Evolutionary conservation across 2,888 invertebrate genomes (phyloP), one percentile per base, ranked within the genome.

Genomic region (Ditula angustiorana): DNA sequence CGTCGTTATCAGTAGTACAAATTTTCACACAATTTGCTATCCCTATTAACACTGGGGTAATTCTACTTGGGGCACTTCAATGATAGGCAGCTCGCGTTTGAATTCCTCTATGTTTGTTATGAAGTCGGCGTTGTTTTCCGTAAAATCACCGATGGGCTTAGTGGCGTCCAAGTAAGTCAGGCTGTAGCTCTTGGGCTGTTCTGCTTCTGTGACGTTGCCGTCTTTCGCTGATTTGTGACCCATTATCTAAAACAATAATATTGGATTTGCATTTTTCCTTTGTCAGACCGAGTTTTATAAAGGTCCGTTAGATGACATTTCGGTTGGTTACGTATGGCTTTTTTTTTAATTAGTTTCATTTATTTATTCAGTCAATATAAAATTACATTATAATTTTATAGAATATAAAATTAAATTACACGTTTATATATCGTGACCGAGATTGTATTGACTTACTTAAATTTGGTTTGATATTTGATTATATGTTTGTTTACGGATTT

Each of bases 51-150:
- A 90, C 24, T 85, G 82, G 2, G 78, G 75, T 13, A 89, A 67
- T 16, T 82, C 71, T 0, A 87, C 74, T 59, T 77, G 81, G 1
- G 83, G 80, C 7, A 86, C 80, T 0, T 72, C 35, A 7, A 88
- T 77, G 5, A 85, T 60, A 0, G 87, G 83, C 13, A 90, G 70
- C 0, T 71, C 64, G 1, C 23, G 67, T 49, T 81, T 86, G 70
- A 92, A 92, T 0, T 64, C 52, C 0, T 73, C 69, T 0, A 89
- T 82, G 60, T 91, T 76, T 1, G 30, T 79, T 23, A 92, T 81
- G 68, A 88, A 92, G 28, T 83, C 79, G 0, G 76, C 74, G 44
- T 74, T 72, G 64, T 76, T 79, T 35, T 88, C 90, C 0, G 50
- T 52, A 0, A 77, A 65, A 68, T 87, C 86, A 0, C 85, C 87